Evolutionary conservation across 2,113 vertebrate genomes (phyloP).

Genomic region (Chrysemys picta): DNA sequence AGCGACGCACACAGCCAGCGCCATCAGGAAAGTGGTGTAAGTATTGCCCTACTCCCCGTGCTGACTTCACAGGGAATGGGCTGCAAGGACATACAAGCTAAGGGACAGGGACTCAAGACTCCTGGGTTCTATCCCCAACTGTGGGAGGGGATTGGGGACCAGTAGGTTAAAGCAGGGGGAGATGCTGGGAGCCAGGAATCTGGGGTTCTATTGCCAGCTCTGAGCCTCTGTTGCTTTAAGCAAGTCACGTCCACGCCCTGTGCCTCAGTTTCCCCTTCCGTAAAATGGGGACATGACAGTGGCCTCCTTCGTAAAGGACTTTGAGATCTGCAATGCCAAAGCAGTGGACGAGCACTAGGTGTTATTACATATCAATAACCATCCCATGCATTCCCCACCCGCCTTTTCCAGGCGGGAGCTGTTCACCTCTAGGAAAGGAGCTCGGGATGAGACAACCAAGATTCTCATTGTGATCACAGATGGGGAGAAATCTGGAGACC

Average conservation of each 20-base stretch:
- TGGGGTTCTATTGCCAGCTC: background rate
- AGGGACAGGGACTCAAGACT: background rate
- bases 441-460: slow-evolving; percentile 66
- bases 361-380: background rate
- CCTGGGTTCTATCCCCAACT: background rate
- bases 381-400: rapidly evolving
- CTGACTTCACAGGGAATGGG: background rate
- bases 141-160: background rate
- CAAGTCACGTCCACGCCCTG: rapidly evolving
- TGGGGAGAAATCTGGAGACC: slow-evolving; percentile 53
- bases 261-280: rapidly evolving
- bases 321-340: background rate
- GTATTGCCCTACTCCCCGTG: background rate
- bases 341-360: background rate
- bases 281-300: background rate
- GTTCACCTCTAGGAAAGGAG: slow-evolving; percentile 48
- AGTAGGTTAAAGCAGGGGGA: background rate
- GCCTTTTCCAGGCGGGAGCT: slow-evolving; percentile 60
- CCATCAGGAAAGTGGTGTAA: slow-evolving; percentile 65
- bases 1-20: slow-evolving; percentile 51
- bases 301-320: background rate
- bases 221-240: background rate
- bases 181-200: too few species aligned
- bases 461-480: slow-evolving; percentile 82
- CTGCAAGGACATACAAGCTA: background rate